A percentile compares a stretch with the other conserved stretches of the same genome.
Conservation (phyloP, 2,113 vertebrate genomes). For the Amazona guildingii region DNA sequence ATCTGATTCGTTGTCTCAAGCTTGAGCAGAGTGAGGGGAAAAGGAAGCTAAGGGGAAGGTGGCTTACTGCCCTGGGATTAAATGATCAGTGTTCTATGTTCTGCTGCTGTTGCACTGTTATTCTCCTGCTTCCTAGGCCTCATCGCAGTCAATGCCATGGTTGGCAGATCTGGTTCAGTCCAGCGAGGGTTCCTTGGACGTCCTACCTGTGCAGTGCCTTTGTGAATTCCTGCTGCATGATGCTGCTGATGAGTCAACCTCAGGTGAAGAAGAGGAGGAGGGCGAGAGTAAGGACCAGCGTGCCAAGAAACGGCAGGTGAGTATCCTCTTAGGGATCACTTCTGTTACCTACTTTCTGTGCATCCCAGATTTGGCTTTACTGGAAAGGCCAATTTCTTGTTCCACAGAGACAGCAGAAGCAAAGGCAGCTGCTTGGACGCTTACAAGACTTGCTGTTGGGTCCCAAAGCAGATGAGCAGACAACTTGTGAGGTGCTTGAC, state of each 20-base stretch:
- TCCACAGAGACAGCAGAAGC: constrained; percentile 92
- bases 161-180: constrained; percentile 97
- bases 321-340: background rate
- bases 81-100: background rate
- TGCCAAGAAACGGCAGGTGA: constrained; percentile 91
- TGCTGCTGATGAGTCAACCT: constrained; percentile 83
- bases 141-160: constrained; percentile 99
- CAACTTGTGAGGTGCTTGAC: constrained; percentile 94
- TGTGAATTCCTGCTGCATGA: constrained; percentile 97
- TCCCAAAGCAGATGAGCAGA: constrained; percentile 94
- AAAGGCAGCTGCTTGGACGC: constrained; percentile 91
- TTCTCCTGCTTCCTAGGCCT: constrained; percentile 76
- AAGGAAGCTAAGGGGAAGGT: background rate
- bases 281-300: constrained; percentile 94
- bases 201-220: constrained; percentile 95
- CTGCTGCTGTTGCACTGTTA: background rate
- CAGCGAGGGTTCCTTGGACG: constrained; percentile 95
- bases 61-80: background rate
- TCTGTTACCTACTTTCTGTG: background rate
- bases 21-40: background rate
- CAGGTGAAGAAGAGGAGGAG: constrained; percentile 90
- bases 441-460: constrained; percentile 95
- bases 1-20: background rate
- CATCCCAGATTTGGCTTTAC: background rate
- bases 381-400: background rate